These are phyloP conservation scores for Istiophorus platypterus DNA, from an alignment of 2,113 vertebrate genomes.

Conservation along the genomic window DNA sequence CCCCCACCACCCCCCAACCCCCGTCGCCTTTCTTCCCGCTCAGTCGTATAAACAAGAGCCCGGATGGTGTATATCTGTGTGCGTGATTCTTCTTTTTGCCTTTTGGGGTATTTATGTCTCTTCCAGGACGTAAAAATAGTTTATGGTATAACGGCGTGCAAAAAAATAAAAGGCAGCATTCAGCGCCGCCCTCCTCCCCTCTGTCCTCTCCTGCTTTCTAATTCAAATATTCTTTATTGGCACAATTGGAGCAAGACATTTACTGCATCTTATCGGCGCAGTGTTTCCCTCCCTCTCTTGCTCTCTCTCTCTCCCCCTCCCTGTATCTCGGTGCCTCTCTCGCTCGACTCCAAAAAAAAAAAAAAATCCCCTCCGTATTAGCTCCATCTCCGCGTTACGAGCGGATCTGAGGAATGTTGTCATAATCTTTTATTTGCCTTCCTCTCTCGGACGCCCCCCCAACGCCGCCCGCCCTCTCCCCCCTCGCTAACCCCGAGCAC, in stretches of 20 bases:
- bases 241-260: slow-evolving; percentile 50
- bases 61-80: background rate
- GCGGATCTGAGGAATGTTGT: slow-evolving; percentile 33
- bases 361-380: slow-evolving; percentile 21
- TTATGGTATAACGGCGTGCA: background rate
- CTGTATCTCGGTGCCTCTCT: slow-evolving; percentile 23
- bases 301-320: slow-evolving; percentile 4
- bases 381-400: slow-evolving; percentile 21
- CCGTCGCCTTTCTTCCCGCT: slow-evolving; percentile 20
- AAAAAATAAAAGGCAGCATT: background rate
- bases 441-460: slow-evolving; percentile 1
- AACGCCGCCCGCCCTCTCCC: no score
- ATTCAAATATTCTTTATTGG: slow-evolving; percentile 62
- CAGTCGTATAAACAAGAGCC: slow-evolving; percentile 31
- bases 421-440: slow-evolving; percentile 17
- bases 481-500: background rate
- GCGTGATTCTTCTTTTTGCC: background rate
- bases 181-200: background rate
- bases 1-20: no score
- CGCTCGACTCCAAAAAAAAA: background rate
- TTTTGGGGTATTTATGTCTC: background rate
- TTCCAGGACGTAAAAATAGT: slow-evolving; percentile 15
- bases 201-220: slow-evolving; percentile 37
- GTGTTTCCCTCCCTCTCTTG: no score
- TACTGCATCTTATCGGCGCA: slow-evolving; percentile 51